Conservation (phyloP, 2,797 vertebrate genomes). For the Trematomus bernacchii region DNA sequence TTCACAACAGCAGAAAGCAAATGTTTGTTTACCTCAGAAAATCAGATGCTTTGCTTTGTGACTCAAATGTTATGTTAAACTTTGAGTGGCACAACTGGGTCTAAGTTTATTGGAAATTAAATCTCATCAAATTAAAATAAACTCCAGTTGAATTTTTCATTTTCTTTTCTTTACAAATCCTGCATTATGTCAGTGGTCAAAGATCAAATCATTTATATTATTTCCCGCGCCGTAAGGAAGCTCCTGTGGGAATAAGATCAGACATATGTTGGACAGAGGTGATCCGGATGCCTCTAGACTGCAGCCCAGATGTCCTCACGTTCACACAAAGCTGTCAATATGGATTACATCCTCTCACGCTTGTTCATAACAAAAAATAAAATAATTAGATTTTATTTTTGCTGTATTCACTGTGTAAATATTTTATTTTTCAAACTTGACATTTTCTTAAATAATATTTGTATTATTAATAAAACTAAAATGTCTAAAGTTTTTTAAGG, state of each 20-base stretch:
- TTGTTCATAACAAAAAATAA: constrained; percentile 1
- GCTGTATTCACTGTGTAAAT: neutral
- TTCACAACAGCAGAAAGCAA: neutral
- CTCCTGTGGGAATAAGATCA: constrained; percentile 44
- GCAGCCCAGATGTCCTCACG: constrained; percentile 52
- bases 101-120: neutral
- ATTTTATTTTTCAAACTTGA: no score
- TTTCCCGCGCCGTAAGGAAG: constrained; percentile 10
- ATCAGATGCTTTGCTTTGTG: neutral
- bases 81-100: neutral
- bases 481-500: neutral
- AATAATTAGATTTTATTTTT: neutral
- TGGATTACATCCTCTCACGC: constrained; percentile 43
- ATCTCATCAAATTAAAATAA: neutral
- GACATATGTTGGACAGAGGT: constrained; percentile 69
- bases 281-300: constrained; percentile 50
- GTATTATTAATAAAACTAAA: neutral
- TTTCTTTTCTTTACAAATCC: constrained; percentile 6
- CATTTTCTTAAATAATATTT: no score
- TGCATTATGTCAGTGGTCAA: neutral
- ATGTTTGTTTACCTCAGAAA: neutral
- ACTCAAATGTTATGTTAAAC: neutral
- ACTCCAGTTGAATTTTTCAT: neutral
- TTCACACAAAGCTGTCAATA: constrained; percentile 50
- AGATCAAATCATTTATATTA: constrained; percentile 3